Evolutionary conservation across 2,113 vertebrate species (phyloP).

Genomic region (Trinectes maculatus): DNA sequence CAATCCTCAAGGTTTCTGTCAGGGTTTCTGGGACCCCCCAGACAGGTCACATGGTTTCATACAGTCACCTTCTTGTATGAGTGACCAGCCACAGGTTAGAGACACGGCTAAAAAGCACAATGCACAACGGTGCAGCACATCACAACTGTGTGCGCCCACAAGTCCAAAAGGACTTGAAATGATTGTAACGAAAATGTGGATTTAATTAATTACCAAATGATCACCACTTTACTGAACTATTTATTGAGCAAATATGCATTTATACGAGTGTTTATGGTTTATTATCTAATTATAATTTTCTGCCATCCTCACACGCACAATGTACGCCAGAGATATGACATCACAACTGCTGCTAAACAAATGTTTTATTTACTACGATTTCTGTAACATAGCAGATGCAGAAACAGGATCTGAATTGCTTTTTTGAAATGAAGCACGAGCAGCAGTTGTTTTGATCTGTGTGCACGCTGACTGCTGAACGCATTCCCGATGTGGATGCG

Average conservation of each 20-base stretch:
- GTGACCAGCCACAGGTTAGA: neutral
- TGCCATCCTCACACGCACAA: neutral
- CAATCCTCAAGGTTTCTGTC: conserved; percentile 13
- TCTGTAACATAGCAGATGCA: neutral
- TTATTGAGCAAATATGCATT: conserved; percentile 16
- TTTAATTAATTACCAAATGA: conserved; percentile 14
- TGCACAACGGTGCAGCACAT: conserved; percentile 34
- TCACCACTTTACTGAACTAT: conserved; percentile 7
- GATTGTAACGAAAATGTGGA: too few relatives aligned
- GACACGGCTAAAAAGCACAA: conserved; percentile 9
- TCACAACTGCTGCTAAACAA: conserved; percentile 16
- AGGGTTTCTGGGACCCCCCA: conserved; percentile 20
- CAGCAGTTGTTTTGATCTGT: conserved; percentile 27
- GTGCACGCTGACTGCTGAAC: conserved; percentile 6
- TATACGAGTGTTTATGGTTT: conserved; percentile 35
- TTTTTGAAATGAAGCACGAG: conserved; percentile 47
- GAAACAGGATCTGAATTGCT: neutral
- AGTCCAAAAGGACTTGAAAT: neutral
- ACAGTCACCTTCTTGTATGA: conserved; percentile 4
- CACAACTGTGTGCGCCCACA: conserved; percentile 19
- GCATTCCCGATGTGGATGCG: conserved; percentile 9
- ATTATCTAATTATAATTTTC: conserved; percentile 33
- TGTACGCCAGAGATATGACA: neutral
- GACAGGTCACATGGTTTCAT: conserved; percentile 7
- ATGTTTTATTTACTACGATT: conserved; percentile 7